phyloP scores from a whole-genome alignment of 1,140 invertebrate genomes.

The Elysia chlorotica region DNA sequence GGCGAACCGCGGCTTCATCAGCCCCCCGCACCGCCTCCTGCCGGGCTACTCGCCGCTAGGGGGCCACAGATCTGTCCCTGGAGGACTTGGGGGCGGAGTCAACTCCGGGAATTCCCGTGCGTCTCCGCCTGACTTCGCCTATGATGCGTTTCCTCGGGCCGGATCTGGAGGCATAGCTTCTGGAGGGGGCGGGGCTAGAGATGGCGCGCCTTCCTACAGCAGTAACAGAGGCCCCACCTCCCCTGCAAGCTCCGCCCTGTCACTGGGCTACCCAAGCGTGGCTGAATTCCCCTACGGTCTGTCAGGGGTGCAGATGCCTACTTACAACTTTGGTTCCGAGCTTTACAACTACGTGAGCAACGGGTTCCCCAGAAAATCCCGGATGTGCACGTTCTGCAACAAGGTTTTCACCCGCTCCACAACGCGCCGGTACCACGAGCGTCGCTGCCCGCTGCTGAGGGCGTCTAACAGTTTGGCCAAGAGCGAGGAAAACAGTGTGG shows the following conservation, averaged over 20 bases:
- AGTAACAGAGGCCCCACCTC: constrained; percentile 12
- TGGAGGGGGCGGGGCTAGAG: background rate
- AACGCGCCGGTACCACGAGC: constrained; percentile 55
- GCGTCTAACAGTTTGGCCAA: constrained; percentile 46
- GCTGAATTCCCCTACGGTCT: constrained; percentile 52
- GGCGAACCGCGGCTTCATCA: constrained; percentile 15
- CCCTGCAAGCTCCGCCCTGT: background rate
- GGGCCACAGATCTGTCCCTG: background rate
- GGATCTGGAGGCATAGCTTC: background rate
- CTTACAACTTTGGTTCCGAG: constrained; percentile 50
- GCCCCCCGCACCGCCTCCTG: constrained; percentile 5
- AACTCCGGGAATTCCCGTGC: background rate
- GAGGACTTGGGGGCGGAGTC: background rate
- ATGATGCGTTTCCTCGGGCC: constrained; percentile 8
- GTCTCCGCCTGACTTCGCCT: constrained; percentile 10
- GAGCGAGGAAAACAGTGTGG: constrained; percentile 14
- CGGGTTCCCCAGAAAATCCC: constrained; percentile 53
- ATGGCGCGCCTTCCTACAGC: background rate
- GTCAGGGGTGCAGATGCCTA: constrained; percentile 52
- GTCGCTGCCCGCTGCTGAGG: constrained; percentile 47
- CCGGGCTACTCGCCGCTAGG: constrained; percentile 5
- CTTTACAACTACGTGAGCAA: constrained; percentile 55
- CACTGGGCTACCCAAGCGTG: constrained; percentile 5
- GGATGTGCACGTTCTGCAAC: constrained; percentile 52
- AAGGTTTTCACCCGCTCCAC: constrained; percentile 57